phyloP scores from a whole-genome alignment of 2,113 vertebrate species.

The Corvus hawaiiensis region DNA sequence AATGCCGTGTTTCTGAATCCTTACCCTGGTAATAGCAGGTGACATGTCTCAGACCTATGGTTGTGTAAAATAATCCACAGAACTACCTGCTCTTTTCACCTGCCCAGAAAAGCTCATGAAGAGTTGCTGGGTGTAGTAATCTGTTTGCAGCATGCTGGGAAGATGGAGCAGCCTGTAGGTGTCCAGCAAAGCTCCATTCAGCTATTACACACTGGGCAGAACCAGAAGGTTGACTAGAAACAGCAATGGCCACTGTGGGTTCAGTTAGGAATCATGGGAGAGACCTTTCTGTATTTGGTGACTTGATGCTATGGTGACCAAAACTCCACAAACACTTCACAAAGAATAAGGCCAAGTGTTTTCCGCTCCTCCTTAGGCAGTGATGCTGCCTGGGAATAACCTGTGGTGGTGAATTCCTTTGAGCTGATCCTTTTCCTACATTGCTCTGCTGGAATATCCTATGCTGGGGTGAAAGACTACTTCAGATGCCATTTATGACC shows the following conservation, averaged over 20 bases:
- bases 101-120: background rate
- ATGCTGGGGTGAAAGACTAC: background rate
- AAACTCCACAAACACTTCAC: slow-evolving; percentile 22
- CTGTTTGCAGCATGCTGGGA: background rate
- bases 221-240: background rate
- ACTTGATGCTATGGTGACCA: background rate
- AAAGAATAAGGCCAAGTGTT: background rate
- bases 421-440: background rate
- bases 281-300: background rate
- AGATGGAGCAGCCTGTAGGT: background rate
- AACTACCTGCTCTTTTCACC: background rate
- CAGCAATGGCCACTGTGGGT: background rate
- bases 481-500: background rate
- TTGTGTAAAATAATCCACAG: background rate
- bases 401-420: background rate
- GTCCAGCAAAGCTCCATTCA: background rate
- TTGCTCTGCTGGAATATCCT: background rate
- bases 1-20: background rate
- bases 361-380: background rate
- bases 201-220: background rate
- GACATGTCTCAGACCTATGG: background rate
- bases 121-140: background rate
- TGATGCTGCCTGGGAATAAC: background rate
- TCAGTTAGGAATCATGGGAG: background rate
- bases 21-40: background rate